These are phyloP conservation scores for Mirounga angustirostris DNA, from an alignment of 2,113 vertebrate genomes.

Conservation along the genomic window DNA sequence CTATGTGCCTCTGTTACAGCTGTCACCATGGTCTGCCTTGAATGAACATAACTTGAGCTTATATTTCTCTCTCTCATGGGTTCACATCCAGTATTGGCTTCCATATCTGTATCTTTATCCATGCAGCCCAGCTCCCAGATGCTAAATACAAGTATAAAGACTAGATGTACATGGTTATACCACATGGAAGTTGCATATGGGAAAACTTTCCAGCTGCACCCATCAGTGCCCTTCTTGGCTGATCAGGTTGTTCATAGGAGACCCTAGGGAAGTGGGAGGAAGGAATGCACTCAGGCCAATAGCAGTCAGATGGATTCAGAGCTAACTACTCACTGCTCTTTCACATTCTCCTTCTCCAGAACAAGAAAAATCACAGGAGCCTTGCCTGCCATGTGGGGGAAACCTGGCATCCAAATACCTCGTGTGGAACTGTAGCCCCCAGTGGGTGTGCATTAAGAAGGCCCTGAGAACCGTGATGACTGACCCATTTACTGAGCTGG, in stretches of 20 bases:
- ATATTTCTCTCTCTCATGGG: neutral
- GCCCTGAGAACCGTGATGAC: conserved; percentile 91
- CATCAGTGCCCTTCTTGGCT: neutral
- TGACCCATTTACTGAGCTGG: conserved; percentile 94
- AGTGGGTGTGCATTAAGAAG: conserved; percentile 92
- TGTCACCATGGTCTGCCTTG: neutral
- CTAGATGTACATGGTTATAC: neutral
- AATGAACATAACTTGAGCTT: neutral
- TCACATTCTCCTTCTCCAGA: conserved; percentile 85
- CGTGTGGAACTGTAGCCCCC: conserved; percentile 93
- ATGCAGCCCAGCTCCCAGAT: neutral
- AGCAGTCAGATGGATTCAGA: neutral
- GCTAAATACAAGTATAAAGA: neutral
- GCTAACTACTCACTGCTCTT: neutral
- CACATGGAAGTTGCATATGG: neutral
- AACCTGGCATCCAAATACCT: conserved; percentile 90
- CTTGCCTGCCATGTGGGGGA: conserved; percentile 91
- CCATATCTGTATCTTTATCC: neutral
- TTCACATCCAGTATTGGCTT: neutral
- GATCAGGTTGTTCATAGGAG: neutral
- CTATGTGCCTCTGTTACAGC: no score
- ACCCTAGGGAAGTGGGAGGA: neutral
- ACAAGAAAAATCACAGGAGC: conserved; percentile 91
- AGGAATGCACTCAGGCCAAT: neutral
- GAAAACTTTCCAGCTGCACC: neutral